Conservation (phyloP, 2,888 invertebrate species). For the Ctena decussata region DNA sequence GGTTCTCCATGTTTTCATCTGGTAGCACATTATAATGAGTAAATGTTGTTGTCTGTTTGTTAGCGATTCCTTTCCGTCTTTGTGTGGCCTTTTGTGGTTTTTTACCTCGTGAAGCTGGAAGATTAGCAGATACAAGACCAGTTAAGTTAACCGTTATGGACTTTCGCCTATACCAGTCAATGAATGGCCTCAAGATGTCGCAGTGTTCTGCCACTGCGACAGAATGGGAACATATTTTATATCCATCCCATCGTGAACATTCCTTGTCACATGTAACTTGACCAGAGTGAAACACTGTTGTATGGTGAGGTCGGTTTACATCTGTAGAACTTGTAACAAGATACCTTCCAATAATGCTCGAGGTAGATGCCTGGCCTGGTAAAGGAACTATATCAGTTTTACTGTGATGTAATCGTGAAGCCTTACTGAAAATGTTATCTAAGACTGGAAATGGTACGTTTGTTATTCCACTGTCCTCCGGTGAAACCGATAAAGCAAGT, state of each 20-base stretch:
- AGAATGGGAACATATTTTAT: neutral
- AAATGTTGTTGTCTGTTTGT: neutral
- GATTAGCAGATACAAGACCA: neutral
- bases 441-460: too few relatives aligned
- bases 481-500: too few relatives aligned
- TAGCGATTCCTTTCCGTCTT: neutral
- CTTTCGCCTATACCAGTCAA: neutral
- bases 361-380: too few relatives aligned
- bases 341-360: too few relatives aligned
- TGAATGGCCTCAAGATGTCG: neutral
- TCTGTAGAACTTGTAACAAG: too few relatives aligned
- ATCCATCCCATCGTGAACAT: neutral
- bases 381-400: too few relatives aligned
- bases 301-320: too few relatives aligned
- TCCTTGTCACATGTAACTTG: too few relatives aligned
- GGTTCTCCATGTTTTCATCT: neutral
- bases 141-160: neutral
- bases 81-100: neutral
- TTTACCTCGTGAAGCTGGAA: neutral
- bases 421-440: too few relatives aligned
- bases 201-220: neutral
- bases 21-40: neutral
- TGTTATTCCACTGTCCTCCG: too few relatives aligned
- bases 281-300: too few relatives aligned
- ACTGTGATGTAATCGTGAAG: too few relatives aligned